A percentile compares a stretch with the other conserved stretches of the same genome.
Evolutionary conservation across 2,888 invertebrate species (phyloP).

Genomic region (Chelonus formosanus): DNA sequence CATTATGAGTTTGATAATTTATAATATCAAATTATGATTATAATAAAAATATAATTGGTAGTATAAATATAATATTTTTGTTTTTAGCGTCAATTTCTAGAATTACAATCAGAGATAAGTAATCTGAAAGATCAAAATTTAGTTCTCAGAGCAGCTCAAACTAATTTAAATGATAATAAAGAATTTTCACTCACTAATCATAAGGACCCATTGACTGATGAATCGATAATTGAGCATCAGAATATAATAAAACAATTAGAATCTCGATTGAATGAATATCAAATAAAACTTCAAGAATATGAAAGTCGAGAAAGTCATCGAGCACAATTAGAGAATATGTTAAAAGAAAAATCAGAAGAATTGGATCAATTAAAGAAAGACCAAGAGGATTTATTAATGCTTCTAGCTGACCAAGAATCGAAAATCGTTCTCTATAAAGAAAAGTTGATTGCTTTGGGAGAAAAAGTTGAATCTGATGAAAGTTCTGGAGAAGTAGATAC

Average conservation of each 20-base stretch:
- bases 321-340: conserved; percentile 52
- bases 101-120: conserved; percentile 76
- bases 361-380: conserved; percentile 80
- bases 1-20: no score
- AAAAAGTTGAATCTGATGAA: conserved; percentile 61
- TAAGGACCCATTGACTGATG: conserved; percentile 39
- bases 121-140: conserved; percentile 88
- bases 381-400: conserved; percentile 90
- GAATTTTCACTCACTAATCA: conserved; percentile 34
- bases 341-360: conserved; percentile 66
- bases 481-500: conserved; percentile 57
- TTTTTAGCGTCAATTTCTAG: conserved; percentile 65
- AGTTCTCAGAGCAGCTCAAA: conserved; percentile 75
- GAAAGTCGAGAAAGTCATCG: conserved; percentile 56
- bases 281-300: conserved; percentile 54
- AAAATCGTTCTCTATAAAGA: conserved; percentile 75
- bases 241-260: conserved; percentile 52
- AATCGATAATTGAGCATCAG: conserved; percentile 51
- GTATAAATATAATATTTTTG: neutral
- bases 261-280: conserved; percentile 47
- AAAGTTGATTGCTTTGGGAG: conserved; percentile 69
- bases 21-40: no score
- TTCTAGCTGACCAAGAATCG: conserved; percentile 87
- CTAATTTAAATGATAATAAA: conserved; percentile 49
- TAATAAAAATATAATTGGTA: neutral